Evolutionary conservation across 2,797 vertebrate species (phyloP).

Genomic region (Liparis tanakae): DNA sequence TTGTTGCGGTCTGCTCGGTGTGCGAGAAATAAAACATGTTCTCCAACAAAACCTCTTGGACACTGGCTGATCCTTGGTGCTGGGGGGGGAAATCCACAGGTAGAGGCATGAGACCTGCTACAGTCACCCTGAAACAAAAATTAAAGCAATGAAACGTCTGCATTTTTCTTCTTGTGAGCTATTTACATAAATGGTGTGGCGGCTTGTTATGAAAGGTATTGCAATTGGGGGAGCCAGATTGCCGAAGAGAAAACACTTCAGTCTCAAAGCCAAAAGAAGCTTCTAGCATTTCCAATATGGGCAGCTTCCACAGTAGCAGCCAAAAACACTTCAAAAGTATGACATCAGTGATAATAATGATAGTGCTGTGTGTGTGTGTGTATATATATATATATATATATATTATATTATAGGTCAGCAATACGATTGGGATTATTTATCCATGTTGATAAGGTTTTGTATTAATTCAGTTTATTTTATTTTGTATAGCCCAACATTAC

Average conservation of each 20-base stretch:
- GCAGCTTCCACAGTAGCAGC: not conserved
- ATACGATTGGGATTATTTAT: not conserved
- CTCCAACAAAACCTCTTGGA: no score
- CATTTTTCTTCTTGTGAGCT: slow-evolving; percentile 23
- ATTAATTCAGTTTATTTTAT: no score
- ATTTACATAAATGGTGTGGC: slow-evolving; percentile 50
- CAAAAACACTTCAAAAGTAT: not conserved
- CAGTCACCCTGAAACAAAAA: slow-evolving; percentile 25
- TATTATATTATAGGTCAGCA: not conserved
- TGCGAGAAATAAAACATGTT: no score
- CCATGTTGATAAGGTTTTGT: not conserved
- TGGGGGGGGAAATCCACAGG: no score
- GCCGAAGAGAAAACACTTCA: slow-evolving; percentile 35
- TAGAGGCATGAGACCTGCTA: no score
- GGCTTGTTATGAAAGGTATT: slow-evolving; percentile 57
- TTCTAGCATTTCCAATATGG: slow-evolving; percentile 9
- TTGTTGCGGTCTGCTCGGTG: no score
- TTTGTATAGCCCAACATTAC: no score
- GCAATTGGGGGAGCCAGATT: slow-evolving; percentile 31
- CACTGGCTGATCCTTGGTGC: no score
- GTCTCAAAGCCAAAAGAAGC: slow-evolving; percentile 14
- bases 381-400: no score
- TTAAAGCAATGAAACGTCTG: slow-evolving; percentile 37
- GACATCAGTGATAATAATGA: not conserved
- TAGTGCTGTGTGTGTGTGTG: not conserved